Evolutionary conservation across 2,888 invertebrate genomes (phyloP).

Genomic region (Fabriciana adippe): DNA sequence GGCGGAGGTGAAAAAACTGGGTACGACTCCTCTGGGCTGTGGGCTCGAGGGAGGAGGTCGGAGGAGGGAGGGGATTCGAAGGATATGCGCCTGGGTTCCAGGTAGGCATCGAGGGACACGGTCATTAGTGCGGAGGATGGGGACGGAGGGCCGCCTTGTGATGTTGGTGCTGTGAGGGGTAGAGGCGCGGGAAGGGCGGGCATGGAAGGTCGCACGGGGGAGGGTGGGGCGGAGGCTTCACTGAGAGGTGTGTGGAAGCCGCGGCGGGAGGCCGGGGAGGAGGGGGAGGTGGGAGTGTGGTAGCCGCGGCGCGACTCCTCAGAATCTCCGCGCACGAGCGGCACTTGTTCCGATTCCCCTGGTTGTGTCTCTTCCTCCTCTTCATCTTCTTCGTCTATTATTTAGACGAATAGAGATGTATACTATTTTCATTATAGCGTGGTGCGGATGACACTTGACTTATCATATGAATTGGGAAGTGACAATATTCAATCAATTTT

Average conservation of each 20-base stretch:
- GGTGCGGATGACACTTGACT: no score
- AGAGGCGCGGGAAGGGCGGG: conserved; percentile 65
- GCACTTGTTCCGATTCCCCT: conserved; percentile 65
- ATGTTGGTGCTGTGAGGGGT: conserved; percentile 54
- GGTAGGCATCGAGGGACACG: conserved; percentile 91
- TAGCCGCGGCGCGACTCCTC: conserved; percentile 82
- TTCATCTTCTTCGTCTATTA: conserved; percentile 50
- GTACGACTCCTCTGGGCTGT: conserved; percentile 90
- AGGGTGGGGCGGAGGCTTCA: conserved; percentile 76
- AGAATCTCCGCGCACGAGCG: conserved; percentile 81
- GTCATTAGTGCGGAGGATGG: conserved; percentile 93
- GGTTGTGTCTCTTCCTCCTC: conserved; percentile 67
- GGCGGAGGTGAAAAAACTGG: conserved; percentile 93
- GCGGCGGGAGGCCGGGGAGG: conserved; percentile 67
- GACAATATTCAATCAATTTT: no score
- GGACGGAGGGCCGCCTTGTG: conserved; percentile 83
- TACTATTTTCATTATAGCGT: no score
- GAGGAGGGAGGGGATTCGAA: conserved; percentile 90
- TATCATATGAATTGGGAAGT: no score
- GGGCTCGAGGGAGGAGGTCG: conserved; percentile 85
- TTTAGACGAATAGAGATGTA: conserved; percentile 19
- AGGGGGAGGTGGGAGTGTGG: conserved; percentile 68
- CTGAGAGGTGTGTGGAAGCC: conserved; percentile 92
- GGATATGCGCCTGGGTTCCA: conserved; percentile 92
- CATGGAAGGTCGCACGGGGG: conserved; percentile 65